Evolutionary conservation across 2,113 vertebrate species (phyloP).

Genomic region (Meles meles): DNA sequence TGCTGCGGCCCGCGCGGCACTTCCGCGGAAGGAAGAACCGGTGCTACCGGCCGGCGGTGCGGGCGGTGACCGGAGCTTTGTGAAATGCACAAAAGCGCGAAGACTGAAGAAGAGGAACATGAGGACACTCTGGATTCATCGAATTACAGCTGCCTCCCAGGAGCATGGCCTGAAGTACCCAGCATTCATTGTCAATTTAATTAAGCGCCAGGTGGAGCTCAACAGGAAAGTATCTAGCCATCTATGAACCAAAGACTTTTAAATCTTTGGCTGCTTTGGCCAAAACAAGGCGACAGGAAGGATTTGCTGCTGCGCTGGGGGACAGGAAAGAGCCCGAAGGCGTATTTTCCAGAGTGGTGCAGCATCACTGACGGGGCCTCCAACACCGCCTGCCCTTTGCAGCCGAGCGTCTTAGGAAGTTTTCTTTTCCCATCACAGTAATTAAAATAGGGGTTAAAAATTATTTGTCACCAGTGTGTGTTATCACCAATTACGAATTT

Average conservation of each 20-base stretch:
- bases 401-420: background rate
- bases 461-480: background rate
- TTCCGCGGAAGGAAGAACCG: too few species aligned
- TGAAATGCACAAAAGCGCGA: too few species aligned
- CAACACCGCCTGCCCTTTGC: accelerated
- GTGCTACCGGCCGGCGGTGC: too few species aligned
- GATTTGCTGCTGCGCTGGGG: conserved; percentile 89
- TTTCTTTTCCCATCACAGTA: accelerated
- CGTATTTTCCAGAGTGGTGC: conserved; percentile 90
- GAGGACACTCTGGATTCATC: too few species aligned
- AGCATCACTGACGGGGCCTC: conserved; percentile 78
- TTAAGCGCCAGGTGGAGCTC: conserved; percentile 93
- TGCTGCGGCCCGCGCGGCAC: too few species aligned
- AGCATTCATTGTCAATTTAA: too few species aligned
- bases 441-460: background rate
- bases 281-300: conserved; percentile 89
- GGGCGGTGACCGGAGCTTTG: too few species aligned
- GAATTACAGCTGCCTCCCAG: too few species aligned
- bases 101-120: too few species aligned
- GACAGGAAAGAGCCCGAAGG: conserved; percentile 91
- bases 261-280: conserved; percentile 91
- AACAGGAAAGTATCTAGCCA: conserved; percentile 91
- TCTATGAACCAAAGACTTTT: conserved; percentile 95
- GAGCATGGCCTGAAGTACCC: too few species aligned
- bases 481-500: background rate